Conservation (phyloP, 2,797 vertebrate genomes). For the Pangasius mekongensis region DNA sequence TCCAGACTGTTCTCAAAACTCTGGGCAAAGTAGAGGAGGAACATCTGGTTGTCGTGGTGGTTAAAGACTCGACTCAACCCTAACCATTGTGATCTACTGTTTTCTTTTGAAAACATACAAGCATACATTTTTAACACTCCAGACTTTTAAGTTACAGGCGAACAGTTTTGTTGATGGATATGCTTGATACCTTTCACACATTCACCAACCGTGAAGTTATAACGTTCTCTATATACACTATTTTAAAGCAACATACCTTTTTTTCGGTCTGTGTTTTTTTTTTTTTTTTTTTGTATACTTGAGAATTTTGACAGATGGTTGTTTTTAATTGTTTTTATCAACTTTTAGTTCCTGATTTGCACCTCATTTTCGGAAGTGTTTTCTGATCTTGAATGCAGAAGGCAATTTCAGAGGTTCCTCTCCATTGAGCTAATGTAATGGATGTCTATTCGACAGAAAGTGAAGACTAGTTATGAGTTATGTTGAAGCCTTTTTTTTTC, state of each 20-base stretch:
- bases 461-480: conserved; percentile 15
- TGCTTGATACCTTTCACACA: background rate
- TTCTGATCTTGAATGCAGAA: conserved; percentile 45
- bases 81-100: background rate
- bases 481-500: background rate
- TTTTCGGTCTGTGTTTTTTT: conserved; percentile 31
- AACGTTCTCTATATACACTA: conserved; percentile 3
- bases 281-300: conserved; percentile 50
- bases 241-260: background rate
- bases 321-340: conserved; percentile 46
- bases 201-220: background rate
- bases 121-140: background rate
- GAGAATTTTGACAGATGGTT: background rate
- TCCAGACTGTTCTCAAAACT: conserved; percentile 89
- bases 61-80: conserved; percentile 83
- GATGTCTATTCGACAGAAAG: background rate
- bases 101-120: conserved; percentile 15
- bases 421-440: conserved; percentile 33
- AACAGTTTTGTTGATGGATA: background rate
- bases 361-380: conserved; percentile 13
- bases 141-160: background rate
- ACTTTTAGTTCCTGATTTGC: conserved; percentile 43
- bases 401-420: conserved; percentile 7
- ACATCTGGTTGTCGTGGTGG: conserved; percentile 95
- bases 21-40: conserved; percentile 94